Conservation (phyloP, 2,113 vertebrate species). For the Elanoides forficatus region DNA sequence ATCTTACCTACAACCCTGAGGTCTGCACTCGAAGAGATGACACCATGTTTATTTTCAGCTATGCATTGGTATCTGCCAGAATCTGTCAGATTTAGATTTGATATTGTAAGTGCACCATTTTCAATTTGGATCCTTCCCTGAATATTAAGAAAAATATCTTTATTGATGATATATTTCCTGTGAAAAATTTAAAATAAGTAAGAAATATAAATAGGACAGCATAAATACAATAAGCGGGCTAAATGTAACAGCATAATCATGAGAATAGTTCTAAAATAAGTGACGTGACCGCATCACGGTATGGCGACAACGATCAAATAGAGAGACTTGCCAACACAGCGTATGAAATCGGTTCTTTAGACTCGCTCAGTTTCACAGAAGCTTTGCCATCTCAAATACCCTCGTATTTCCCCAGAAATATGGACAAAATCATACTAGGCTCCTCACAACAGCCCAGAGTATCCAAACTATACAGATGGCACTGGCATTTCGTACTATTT, state of each 20-base stretch:
- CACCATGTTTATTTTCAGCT: conserved; percentile 95
- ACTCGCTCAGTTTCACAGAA: background rate
- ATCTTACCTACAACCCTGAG: conserved; percentile 92
- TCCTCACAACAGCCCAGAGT: background rate
- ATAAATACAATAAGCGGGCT: background rate
- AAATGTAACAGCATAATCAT: background rate
- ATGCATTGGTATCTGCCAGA: conserved; percentile 96
- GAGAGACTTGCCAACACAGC: background rate
- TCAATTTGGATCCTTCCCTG: conserved; percentile 91
- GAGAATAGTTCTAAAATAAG: background rate
- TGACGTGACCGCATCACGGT: background rate
- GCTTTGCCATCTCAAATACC: background rate
- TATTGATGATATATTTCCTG: conserved; percentile 45
- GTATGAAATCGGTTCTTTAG: background rate
- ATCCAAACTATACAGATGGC: conserved; percentile 30
- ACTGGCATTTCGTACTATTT: background rate
- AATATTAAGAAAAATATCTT: conserved; percentile 70
- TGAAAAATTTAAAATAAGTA: conserved; percentile 18
- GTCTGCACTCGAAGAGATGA: conserved; percentile 88
- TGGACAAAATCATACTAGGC: background rate
- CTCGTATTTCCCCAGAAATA: background rate
- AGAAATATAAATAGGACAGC: background rate
- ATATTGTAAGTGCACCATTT: conserved; percentile 89
- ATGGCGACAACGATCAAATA: background rate
- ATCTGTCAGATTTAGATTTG: conserved; percentile 86